These are phyloP conservation scores for Andrena fulva DNA, from an alignment of 2,888 invertebrate species.

Conservation along the genomic window DNA sequence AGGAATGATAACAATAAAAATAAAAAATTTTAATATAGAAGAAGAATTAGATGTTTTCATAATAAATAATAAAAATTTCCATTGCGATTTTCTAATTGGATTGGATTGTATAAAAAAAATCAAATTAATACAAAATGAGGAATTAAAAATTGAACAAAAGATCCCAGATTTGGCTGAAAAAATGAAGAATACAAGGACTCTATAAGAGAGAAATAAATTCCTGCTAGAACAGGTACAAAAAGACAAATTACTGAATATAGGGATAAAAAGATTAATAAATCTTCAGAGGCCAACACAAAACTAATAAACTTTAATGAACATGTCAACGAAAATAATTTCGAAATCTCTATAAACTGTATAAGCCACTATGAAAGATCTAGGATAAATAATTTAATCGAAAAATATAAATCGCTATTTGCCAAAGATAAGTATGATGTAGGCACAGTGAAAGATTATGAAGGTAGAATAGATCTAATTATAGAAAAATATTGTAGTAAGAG, in stretches of 20 bases:
- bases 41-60: slow-evolving; percentile 47
- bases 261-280: neutral
- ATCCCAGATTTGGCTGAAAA: neutral
- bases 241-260: neutral
- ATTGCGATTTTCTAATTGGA: slow-evolving; percentile 11
- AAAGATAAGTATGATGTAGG: slow-evolving; percentile 67
- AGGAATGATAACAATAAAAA: slow-evolving; percentile 46
- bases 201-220: neutral
- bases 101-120: slow-evolving; percentile 16
- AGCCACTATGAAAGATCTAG: slow-evolving; percentile 34
- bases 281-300: neutral
- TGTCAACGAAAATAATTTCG: slow-evolving; percentile 45
- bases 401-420: slow-evolving; percentile 60
- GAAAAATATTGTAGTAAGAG: slow-evolving; percentile 19
- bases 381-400: slow-evolving; percentile 49
- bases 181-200: neutral
- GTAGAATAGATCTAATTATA: slow-evolving; percentile 44
- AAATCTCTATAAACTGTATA: slow-evolving; percentile 52
- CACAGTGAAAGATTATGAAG: slow-evolving; percentile 60
- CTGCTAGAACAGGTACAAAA: neutral
- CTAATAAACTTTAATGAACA: slow-evolving; percentile 48
- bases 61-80: slow-evolving; percentile 52
- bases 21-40: slow-evolving; percentile 40
- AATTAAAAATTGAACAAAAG: neutral
- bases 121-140: slow-evolving; percentile 7